Evolutionary conservation across 2,797 vertebrate species (phyloP).

Genomic region (Sus cebifrons): DNA sequence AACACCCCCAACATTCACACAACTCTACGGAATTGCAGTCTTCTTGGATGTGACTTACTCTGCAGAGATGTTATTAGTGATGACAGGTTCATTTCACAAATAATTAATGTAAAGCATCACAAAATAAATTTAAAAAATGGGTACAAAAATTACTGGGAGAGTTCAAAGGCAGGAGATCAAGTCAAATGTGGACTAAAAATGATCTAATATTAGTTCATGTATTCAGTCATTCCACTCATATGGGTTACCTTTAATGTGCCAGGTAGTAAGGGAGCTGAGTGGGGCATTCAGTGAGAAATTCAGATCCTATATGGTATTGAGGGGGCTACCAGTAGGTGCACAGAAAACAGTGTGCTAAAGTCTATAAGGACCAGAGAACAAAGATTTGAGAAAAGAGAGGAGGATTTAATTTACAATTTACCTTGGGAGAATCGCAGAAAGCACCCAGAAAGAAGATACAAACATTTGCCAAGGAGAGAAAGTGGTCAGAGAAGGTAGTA

Average conservation of each 20-base stretch:
- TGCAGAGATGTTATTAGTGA: not conserved
- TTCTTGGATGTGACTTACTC: constrained; percentile 26
- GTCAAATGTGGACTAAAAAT: not conserved
- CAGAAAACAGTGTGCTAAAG: not conserved
- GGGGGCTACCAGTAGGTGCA: not conserved
- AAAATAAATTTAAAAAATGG: constrained; percentile 45
- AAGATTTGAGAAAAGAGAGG: not conserved
- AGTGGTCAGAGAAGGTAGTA: not conserved
- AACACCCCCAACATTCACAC: not conserved
- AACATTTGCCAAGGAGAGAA: not conserved
- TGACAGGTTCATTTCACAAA: constrained; percentile 21
- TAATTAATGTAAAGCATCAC: constrained; percentile 16
- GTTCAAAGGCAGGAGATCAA: not conserved
- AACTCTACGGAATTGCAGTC: constrained; percentile 20
- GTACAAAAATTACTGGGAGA: not conserved
- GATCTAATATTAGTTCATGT: not conserved
- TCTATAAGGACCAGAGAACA: not conserved
- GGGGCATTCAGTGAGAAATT: not conserved
- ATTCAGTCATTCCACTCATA: not conserved
- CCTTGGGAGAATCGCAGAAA: not conserved
- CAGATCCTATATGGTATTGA: not conserved
- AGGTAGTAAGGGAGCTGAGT: not conserved
- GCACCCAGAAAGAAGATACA: not conserved
- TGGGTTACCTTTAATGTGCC: not conserved
- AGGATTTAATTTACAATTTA: not conserved